These are phyloP conservation scores for Episyrphus balteatus DNA, from an alignment of 1,140 invertebrate species.

Conservation along the genomic window DNA sequence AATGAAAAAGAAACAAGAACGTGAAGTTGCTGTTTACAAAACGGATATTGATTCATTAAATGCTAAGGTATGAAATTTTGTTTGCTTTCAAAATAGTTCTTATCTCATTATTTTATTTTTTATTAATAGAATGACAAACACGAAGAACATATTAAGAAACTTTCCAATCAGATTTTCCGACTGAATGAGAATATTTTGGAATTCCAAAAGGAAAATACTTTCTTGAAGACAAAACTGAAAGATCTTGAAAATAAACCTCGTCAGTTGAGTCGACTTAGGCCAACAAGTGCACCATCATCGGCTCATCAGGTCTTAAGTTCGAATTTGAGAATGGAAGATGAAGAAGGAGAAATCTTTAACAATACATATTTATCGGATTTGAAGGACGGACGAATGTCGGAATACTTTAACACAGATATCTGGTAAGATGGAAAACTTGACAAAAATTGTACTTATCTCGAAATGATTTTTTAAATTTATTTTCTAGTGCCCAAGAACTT, in stretches of 20 bases:
- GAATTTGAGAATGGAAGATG: slow-evolving; percentile 64
- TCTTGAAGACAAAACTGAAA: slow-evolving; percentile 24
- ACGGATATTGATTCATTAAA: slow-evolving; percentile 15
- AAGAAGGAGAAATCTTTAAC: slow-evolving; percentile 71
- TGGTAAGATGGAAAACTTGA: slow-evolving; percentile 3
- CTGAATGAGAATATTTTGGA: slow-evolving; percentile 29
- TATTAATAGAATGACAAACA: slow-evolving; percentile 23
- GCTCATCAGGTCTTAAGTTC: slow-evolving; percentile 16
- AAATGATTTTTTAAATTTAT: background rate
- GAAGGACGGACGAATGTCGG: slow-evolving; percentile 34
- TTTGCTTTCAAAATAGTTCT: background rate
- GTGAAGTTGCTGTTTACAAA: slow-evolving; percentile 14
- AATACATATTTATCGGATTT: slow-evolving; percentile 60
- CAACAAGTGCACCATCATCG: slow-evolving; percentile 1
- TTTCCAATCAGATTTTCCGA: slow-evolving; percentile 29
- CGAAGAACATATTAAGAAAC: slow-evolving; percentile 26
- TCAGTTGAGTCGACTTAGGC: background rate
- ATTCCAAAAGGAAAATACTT: slow-evolving; percentile 25
- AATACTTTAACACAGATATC: slow-evolving; percentile 14
- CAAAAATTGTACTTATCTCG: background rate
- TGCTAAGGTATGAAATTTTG: slow-evolving; percentile 16
- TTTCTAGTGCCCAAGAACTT: slow-evolving; percentile 45
- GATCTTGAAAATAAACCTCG: slow-evolving; percentile 2
- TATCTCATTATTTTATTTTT: background rate
- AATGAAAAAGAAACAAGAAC: slow-evolving; percentile 36